Conservation (phyloP, 2,113 vertebrate species). For the Pygathrix nemaeus region DNA sequence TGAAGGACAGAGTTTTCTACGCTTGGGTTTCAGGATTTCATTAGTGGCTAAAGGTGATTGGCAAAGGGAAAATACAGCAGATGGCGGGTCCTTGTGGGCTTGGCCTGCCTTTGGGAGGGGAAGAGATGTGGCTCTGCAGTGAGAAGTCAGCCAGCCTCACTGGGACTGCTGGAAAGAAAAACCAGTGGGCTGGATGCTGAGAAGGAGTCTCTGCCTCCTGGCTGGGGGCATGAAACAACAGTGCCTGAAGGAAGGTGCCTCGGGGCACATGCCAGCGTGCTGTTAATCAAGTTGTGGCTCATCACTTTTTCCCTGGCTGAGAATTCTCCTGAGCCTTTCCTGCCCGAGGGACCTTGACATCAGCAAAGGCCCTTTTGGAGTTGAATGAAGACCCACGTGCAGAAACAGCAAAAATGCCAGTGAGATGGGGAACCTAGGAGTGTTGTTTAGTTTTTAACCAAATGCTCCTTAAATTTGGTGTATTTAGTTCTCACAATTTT, state of each 20-base stretch:
- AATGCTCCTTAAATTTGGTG: neutral
- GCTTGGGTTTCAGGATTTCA: neutral
- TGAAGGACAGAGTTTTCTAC: neutral
- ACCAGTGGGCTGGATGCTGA: neutral
- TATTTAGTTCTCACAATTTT: slow-evolving; percentile 30
- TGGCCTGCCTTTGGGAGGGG: neutral
- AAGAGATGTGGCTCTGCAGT: neutral
- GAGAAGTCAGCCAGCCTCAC: neutral
- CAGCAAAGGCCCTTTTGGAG: neutral
- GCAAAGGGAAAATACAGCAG: neutral
- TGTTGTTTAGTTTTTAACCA: neutral
- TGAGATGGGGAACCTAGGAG: neutral
- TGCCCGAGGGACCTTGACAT: neutral
- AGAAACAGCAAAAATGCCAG: neutral
- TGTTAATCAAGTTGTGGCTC: neutral
- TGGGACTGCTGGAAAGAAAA: neutral
- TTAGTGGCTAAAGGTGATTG: neutral
- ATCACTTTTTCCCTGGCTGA: neutral
- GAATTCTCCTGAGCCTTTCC: neutral
- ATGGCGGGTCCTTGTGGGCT: rapidly evolving
- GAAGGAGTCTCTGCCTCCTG: neutral
- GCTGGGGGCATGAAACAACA: neutral
- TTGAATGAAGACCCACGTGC: neutral
- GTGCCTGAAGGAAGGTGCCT: slow-evolving; percentile 37
- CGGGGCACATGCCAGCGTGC: neutral